Percentiles rank a stretch among this genome's conserved stretches.
Evolutionary conservation across 2,888 invertebrate genomes (phyloP).

Genomic region (Drosophila rellima): DNA sequence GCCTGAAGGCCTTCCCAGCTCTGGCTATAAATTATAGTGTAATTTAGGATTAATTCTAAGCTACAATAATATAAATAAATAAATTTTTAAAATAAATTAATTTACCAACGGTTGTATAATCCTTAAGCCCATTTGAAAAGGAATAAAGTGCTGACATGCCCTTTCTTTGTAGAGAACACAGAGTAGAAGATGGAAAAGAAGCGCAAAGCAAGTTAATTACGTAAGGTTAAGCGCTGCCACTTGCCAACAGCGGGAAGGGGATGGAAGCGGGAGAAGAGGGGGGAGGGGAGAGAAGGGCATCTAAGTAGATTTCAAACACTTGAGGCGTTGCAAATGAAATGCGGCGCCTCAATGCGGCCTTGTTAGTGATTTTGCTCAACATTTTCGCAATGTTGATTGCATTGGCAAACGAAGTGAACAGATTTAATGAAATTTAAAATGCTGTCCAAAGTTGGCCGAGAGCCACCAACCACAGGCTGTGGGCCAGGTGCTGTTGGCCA

Average conservation of each 20-base stretch:
- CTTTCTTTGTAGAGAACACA: neutral
- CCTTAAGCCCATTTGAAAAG: neutral
- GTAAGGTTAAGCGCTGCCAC: constrained; percentile 62
- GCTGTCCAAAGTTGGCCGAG: constrained; percentile 55
- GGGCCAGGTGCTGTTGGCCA: constrained; percentile 37
- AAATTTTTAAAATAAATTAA: neutral
- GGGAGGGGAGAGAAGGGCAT: constrained; percentile 8
- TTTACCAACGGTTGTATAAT: no score
- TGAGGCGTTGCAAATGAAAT: constrained; percentile 75
- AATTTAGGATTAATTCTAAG: no score
- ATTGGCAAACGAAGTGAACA: constrained; percentile 80
- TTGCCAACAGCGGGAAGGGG: constrained; percentile 5
- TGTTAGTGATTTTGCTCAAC: constrained; percentile 36
- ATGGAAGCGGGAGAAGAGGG: neutral
- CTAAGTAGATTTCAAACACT: constrained; percentile 74
- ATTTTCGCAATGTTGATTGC: constrained; percentile 73
- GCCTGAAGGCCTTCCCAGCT: no score
- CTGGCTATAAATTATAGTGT: no score
- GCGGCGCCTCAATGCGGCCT: constrained; percentile 48
- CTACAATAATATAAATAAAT: no score
- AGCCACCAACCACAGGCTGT: constrained; percentile 6
- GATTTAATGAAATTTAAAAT: constrained; percentile 81
- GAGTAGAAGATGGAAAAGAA: constrained; percentile 17
- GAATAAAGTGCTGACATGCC: neutral
- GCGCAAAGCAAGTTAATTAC: constrained; percentile 71